phyloP scores from a whole-genome alignment of 1,140 invertebrate genomes.

The Drosophila varians region DNA sequence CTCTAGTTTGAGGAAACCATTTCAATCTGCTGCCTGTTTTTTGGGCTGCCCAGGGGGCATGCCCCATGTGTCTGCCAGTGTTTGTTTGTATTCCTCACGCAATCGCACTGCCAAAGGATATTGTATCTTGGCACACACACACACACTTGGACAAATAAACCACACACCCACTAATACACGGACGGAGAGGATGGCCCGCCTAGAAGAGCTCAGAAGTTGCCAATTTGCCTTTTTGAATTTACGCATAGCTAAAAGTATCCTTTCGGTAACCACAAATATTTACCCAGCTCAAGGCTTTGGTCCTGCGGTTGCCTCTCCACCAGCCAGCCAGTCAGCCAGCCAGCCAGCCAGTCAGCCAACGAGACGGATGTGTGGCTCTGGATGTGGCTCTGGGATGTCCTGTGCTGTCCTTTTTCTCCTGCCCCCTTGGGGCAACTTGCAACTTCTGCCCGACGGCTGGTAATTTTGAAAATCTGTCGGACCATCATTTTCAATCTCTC shows the following conservation, averaged over 20 bases:
- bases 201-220: conserved; percentile 63
- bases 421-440: conserved; percentile 10
- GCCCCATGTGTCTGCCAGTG: conserved; percentile 43
- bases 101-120: conserved; percentile 69
- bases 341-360: background rate
- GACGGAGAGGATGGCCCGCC: background rate
- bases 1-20: conserved; percentile 16
- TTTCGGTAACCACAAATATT: conserved; percentile 82
- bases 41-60: conserved; percentile 35
- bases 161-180: conserved; percentile 11
- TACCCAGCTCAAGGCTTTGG: conserved; percentile 81
- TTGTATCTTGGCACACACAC: conserved; percentile 64
- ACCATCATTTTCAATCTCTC: conserved; percentile 77
- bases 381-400: conserved; percentile 30
- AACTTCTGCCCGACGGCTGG: conserved; percentile 25
- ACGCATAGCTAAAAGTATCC: conserved; percentile 81
- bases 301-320: conserved; percentile 69
- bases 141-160: background rate
- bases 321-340: background rate
- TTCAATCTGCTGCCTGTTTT: conserved; percentile 37
- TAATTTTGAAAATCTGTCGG: conserved; percentile 79
- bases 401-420: conserved; percentile 13
- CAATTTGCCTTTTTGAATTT: conserved; percentile 83
- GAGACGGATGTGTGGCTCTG: conserved; percentile 20
- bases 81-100: conserved; percentile 64